Evolutionary conservation across 2,113 vertebrate species (phyloP), one percentile per base, ranked within the genome.

Genomic region (Lepus americanus): DNA sequence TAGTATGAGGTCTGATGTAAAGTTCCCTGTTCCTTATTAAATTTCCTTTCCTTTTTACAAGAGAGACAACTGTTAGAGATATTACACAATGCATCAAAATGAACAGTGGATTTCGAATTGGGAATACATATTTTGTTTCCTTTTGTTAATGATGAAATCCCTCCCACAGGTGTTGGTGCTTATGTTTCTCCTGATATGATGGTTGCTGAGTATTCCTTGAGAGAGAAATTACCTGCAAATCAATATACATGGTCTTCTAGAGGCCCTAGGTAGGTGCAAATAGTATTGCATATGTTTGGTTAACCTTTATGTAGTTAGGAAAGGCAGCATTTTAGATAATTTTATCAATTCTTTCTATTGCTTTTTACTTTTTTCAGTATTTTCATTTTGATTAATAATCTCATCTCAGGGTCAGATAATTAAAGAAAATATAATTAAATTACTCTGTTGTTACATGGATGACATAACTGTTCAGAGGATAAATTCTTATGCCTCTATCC

Each of bases 181-280:
- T 99, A 99, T 0, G 99, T 99, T 53, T 99, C 99, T 63, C 99
- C 99, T 74, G 99, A 99, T 96, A 99, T 99, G 99, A 99, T 99
- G 99, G 98, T 99, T 94, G 99, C 99, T 25, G 99, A 99, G 96
- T 99, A 99, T 96, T 99, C 99, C 1, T 98, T 99, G 92, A 98
- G 99, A 97, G 99, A 99, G 98, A 99, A 99, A 96, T 98, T 99
- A 22, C 99, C 99, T 89, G 99, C 99, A 33, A 99, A 99, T 97
- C 99, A 99, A 93, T 99, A 99, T 81, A 99, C 99, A 0, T 99
- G 99, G 99, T 99, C 99, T 9, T 99, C 99, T 3, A 98, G 99
- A 96, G 99, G 99, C 0, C 99, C 99, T 74, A 99, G 98, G 99
- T 99, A 97, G 72, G 98, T 94, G n/a, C 25, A 36, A 49, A 44